Evolutionary conservation across 2,113 vertebrate genomes (phyloP), one percentile per base, ranked within the genome.

Genomic region (Zeus faber): DNA sequence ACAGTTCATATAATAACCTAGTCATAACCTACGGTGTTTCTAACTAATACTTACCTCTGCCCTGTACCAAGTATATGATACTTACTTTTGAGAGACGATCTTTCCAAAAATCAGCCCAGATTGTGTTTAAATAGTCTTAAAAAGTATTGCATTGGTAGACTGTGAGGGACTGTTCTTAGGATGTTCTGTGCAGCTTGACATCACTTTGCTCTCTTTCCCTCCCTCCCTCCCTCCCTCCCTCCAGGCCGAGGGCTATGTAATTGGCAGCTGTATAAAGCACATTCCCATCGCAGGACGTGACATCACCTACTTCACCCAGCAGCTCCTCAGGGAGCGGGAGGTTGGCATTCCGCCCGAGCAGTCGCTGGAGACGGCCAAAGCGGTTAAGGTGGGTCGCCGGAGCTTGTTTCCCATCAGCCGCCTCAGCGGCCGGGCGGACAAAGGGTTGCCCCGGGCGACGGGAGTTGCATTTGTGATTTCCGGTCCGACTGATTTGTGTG

Each of bases 231-330:
- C n/a, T n/a, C n/a, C 9, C 14, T n/a, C 5, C 46, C 53, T 56
- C 0, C 78, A 99, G 96, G 97, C 97, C 66, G 97, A 99, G 83
- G 97, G 97, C 0, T 99, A 99, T 0, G 97, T 99, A 22, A 99
- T 99, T 66, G 96, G 97, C 85, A 99, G 97, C 91, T 99, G 97
- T 83, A 99, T 99, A 86, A 99, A 99, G 80, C 97, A 99, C 92
- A 98, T 99, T 85, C 97, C 97, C 77, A 99, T 99, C 27, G 96
- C 97, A 1, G 97, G 97, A 20, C 87, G 97, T 65, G 97, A 99
- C 88, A 99, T 99, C 86, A 99, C 97, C 2, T 99, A 96, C 82
- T 99, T 99, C 86, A 99, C 95, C 76, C 96, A 99, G 87, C 97
- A 99, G 74, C 77, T 99, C 54, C 82, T 98, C 77, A 88, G 97